A percentile compares a stretch with the other conserved stretches of the same genome.
These are phyloP conservation scores for Musca domestica DNA, from an alignment of 1,140 invertebrate genomes.

Conservation along the genomic window DNA sequence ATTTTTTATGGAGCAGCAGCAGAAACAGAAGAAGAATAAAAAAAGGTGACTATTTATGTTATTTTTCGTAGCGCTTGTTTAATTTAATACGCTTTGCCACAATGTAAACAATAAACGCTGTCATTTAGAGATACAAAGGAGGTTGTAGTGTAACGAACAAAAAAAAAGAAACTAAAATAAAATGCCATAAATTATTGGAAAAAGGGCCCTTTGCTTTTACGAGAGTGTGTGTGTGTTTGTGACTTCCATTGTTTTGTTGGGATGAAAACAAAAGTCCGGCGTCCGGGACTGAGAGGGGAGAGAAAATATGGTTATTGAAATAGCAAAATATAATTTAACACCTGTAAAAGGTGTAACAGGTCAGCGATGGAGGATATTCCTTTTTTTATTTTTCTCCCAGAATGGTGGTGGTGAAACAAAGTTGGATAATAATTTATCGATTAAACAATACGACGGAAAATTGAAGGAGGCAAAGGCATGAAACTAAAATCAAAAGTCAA, in stretches of 20 bases:
- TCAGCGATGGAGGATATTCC: constrained; percentile 7
- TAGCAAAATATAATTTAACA: constrained; percentile 3
- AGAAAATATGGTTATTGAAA: background rate
- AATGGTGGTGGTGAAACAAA: background rate
- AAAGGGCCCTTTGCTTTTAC: background rate
- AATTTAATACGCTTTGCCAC: no score
- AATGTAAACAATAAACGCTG: no score
- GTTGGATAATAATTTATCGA: constrained; percentile 5
- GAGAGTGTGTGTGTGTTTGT: background rate
- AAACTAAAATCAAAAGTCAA: background rate
- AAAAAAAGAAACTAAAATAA: background rate
- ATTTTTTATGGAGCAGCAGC: background rate
- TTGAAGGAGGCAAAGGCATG: background rate
- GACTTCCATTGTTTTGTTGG: background rate
- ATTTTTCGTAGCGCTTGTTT: no score
- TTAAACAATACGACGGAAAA: background rate
- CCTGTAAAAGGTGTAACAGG: constrained; percentile 10
- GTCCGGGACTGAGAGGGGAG: background rate
- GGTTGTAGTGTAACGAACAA: background rate
- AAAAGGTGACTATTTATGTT: constrained; percentile 11
- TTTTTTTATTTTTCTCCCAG: background rate
- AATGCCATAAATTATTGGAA: constrained; percentile 15
- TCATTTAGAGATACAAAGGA: background rate
- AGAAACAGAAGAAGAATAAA: background rate
- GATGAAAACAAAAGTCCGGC: background rate